Percentiles rank a stretch among this genome's conserved stretches.
These are phyloP conservation scores for Melanotaenia maccullochi DNA, from an alignment of 2,797 vertebrate genomes.

Conservation along the genomic window DNA sequence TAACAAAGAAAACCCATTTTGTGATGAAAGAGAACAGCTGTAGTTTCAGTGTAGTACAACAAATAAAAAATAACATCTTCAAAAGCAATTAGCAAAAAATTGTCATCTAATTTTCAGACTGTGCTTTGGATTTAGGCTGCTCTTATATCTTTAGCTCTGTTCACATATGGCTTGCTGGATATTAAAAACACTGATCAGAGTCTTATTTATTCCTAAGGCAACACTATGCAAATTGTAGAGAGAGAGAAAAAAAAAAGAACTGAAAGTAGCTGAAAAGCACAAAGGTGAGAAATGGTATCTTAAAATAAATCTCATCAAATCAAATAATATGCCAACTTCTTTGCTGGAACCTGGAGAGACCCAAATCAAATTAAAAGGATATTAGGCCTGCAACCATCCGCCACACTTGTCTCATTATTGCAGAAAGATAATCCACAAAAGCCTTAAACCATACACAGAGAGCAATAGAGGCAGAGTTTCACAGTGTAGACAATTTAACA, in stretches of 20 bases:
- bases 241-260: slow-evolving; percentile 58
- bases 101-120: slow-evolving; percentile 70
- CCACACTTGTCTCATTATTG: slow-evolving; percentile 78
- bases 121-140: slow-evolving; percentile 77
- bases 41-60: slow-evolving; percentile 57
- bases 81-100: slow-evolving; percentile 68
- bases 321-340: slow-evolving; percentile 78
- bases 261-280: slow-evolving; percentile 71
- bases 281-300: slow-evolving; percentile 73
- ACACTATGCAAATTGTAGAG: slow-evolving; percentile 75
- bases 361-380: slow-evolving; percentile 81
- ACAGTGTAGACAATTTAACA: slow-evolving; percentile 62
- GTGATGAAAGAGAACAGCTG: slow-evolving; percentile 34
- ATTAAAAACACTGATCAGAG: slow-evolving; percentile 70
- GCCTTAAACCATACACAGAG: slow-evolving; percentile 69
- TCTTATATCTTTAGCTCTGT: slow-evolving; percentile 67
- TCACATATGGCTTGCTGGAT: slow-evolving; percentile 81
- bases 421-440: slow-evolving; percentile 78
- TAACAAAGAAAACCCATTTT: slow-evolving; percentile 29
- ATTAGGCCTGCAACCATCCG: slow-evolving; percentile 78
- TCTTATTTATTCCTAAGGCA: slow-evolving; percentile 83
- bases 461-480: slow-evolving; percentile 63
- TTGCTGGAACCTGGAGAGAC: slow-evolving; percentile 77
- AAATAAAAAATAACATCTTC: slow-evolving; percentile 61
- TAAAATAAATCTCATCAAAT: slow-evolving; percentile 76